Conservation (phyloP, 2,797 vertebrate species). For the Clarias fuscus region DNA sequence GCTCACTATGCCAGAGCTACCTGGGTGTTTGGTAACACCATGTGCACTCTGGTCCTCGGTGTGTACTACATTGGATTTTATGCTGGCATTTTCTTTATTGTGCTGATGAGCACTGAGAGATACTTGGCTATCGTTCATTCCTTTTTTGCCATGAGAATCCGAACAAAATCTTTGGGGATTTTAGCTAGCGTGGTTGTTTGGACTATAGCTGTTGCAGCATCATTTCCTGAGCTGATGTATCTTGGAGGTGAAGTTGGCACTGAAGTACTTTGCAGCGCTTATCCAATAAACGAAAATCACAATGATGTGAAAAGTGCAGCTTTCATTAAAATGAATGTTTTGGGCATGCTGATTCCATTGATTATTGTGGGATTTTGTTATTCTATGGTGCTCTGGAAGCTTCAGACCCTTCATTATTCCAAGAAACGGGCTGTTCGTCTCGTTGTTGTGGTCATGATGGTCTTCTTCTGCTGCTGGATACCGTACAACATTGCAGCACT, state of each 20-base stretch:
- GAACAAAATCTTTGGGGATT: slow-evolving; percentile 76
- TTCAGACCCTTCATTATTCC: too few relatives aligned
- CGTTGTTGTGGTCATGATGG: too few relatives aligned
- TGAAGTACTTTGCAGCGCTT: not conserved
- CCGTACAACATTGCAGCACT: too few relatives aligned
- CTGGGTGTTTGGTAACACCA: too few relatives aligned
- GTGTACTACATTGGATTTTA: slow-evolving; percentile 65
- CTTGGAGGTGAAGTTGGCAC: slow-evolving; percentile 55
- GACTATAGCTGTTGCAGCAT: slow-evolving; percentile 74
- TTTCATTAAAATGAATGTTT: too few relatives aligned
- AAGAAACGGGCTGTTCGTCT: too few relatives aligned
- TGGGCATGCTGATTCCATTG: too few relatives aligned
- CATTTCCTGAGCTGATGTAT: slow-evolving; percentile 69
- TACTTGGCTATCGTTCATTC: slow-evolving; percentile 89
- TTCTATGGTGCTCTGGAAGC: too few relatives aligned
- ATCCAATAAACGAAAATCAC: not conserved
- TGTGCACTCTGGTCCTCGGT: slow-evolving; percentile 66
- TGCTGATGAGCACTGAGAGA: slow-evolving; percentile 88
- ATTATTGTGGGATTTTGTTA: too few relatives aligned
- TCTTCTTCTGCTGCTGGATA: too few relatives aligned
- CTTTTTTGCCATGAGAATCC: slow-evolving; percentile 76
- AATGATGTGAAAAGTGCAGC: not conserved
- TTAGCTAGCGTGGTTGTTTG: slow-evolving; percentile 76
- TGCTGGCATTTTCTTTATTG: too few relatives aligned
- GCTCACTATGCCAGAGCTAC: too few relatives aligned